These are phyloP conservation scores for Caenorhabditis tropicalis DNA, from an alignment of 1,140 invertebrate species.

Conservation along the genomic window DNA sequence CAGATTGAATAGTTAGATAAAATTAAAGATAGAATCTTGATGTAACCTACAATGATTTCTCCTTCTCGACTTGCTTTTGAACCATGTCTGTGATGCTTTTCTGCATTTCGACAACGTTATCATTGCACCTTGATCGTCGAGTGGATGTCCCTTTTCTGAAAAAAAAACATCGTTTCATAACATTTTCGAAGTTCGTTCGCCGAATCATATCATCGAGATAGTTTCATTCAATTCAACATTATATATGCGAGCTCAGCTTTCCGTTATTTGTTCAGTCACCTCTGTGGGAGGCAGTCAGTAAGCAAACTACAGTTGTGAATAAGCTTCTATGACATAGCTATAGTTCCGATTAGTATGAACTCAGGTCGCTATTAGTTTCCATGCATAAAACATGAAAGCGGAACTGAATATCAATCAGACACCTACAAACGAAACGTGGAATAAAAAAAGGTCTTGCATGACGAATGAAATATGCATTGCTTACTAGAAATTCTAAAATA, in stretches of 20 bases:
- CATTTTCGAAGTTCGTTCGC: no score
- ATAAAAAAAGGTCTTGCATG: slow-evolving; percentile 1
- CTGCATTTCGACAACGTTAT: slow-evolving; percentile 33
- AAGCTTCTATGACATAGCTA: neutral
- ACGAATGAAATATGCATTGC: neutral
- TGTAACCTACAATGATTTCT: slow-evolving; percentile 26
- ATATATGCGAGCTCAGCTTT: neutral
- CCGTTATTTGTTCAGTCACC: neutral
- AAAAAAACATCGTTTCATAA: neutral
- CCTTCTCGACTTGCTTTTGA: slow-evolving; percentile 31
- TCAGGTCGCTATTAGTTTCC: neutral
- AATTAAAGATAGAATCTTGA: neutral
- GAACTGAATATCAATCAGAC: slow-evolving; percentile 31
- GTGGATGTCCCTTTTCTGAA: slow-evolving; percentile 29
- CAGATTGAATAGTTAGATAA: slow-evolving; percentile 31
- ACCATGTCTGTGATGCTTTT: slow-evolving; percentile 1
- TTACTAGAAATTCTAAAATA: neutral
- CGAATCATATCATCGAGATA: no score
- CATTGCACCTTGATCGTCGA: neutral
- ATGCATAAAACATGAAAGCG: slow-evolving; percentile 29
- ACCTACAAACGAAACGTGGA: neutral
- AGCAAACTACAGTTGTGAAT: neutral
- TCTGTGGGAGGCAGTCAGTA: neutral
- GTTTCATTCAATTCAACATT: no score
- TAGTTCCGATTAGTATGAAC: neutral